A percentile compares a stretch with the other conserved stretches of the same genome.
Evolutionary conservation across 1,140 invertebrate genomes (phyloP).

Genomic region (Papilio polytes): DNA sequence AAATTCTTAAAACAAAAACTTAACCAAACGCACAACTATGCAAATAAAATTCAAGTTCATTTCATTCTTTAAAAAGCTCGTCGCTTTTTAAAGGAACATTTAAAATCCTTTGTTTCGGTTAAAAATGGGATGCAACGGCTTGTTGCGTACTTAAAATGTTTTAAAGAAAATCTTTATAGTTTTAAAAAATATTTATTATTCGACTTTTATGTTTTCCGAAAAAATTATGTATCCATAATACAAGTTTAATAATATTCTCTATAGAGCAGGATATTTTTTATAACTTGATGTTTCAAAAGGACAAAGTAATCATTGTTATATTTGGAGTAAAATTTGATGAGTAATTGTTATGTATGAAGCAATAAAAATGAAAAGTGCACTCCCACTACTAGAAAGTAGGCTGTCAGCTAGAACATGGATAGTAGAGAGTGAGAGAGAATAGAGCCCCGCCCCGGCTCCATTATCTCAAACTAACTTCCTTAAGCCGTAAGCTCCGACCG

Average conservation of each 20-base stretch:
- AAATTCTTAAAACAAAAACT: background rate
- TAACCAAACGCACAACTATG: background rate
- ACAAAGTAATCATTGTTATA: background rate
- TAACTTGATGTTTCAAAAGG: background rate
- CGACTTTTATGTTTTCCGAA: background rate
- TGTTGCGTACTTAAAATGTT: background rate
- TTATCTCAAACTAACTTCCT: constrained; percentile 24
- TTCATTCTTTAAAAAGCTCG: background rate
- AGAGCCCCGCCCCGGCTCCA: background rate
- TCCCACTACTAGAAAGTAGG: background rate
- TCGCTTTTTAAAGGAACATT: background rate
- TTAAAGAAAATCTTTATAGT: background rate
- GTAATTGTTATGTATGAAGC: background rate
- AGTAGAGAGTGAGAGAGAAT: background rate
- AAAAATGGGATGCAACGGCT: background rate
- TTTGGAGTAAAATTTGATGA: no score
- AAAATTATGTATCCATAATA: background rate
- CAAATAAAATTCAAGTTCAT: background rate
- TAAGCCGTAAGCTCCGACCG: constrained; percentile 4
- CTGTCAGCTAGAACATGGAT: background rate
- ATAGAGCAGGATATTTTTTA: no score
- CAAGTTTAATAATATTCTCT: no score
- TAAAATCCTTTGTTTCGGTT: constrained; percentile 2
- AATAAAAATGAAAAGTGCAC: background rate
- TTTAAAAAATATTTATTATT: background rate